Conservation (phyloP, 2,888 invertebrate species). For the Quadroppia sp. region DNA sequence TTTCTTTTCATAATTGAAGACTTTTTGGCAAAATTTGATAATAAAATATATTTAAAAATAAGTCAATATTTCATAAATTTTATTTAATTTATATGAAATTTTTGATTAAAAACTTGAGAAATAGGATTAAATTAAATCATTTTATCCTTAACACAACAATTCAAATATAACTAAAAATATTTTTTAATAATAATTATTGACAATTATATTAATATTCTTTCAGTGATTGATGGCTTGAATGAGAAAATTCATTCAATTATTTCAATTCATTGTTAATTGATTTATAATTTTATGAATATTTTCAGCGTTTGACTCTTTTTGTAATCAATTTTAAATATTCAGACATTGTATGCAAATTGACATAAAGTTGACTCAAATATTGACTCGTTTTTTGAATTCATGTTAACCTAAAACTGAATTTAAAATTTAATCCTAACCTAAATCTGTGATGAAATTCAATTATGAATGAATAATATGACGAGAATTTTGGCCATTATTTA, state of each 20-base stretch:
- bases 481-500: no score
- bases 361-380: neutral
- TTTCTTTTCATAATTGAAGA: no score
- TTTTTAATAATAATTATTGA: neutral
- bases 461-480: no score
- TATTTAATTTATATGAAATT: no score
- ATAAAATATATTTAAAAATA: no score
- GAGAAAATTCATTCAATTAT: neutral
- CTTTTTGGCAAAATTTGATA: no score
- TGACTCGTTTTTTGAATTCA: neutral
- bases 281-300: neutral
- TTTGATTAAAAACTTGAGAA: no score
- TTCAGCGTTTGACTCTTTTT: neutral
- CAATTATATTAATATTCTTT: neutral
- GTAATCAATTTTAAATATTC: neutral
- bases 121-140: no score
- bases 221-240: conserved; percentile 13
- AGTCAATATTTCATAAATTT: no score
- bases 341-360: conserved; percentile 1
- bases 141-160: no score
- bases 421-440: neutral
- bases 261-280: neutral
- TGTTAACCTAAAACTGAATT: neutral
- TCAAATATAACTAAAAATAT: no score
- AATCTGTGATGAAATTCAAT: neutral